A percentile compares a stretch with the other conserved stretches of the same genome.
Evolutionary conservation across 2,888 invertebrate genomes (phyloP).

Genomic region (Stegana nigrithorax): DNA sequence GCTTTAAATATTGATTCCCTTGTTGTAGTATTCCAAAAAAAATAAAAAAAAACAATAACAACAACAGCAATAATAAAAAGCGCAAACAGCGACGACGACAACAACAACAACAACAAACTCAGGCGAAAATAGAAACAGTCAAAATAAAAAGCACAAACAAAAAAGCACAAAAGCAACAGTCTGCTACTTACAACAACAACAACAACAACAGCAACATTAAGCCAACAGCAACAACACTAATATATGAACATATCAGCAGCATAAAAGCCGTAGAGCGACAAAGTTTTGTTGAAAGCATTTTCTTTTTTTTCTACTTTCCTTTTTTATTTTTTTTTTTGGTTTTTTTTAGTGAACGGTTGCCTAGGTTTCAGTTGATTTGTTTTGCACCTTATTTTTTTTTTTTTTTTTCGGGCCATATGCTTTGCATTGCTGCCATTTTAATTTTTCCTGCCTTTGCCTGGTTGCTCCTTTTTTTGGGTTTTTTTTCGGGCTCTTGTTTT

Average conservation of each 20-base stretch:
- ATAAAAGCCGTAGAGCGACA: no score
- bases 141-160: not conserved
- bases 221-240: not conserved
- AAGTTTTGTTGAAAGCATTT: conserved; percentile 11
- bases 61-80: not conserved
- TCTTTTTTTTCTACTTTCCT: no score
- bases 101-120: not conserved
- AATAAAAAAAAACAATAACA: no score
- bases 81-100: conserved; percentile 1
- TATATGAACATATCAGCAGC: not conserved
- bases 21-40: no score
- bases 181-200: not conserved
- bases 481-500: no score
- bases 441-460: not conserved
- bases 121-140: no score
- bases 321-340: no score
- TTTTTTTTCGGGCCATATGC: not conserved
- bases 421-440: not conserved
- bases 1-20: conserved; percentile 55
- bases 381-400: not conserved
- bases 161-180: conserved; percentile 14
- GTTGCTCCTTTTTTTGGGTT: not conserved
- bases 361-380: not conserved
- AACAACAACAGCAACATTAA: not conserved
- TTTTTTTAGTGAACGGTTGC: conserved; percentile 11